phyloP scores from a whole-genome alignment of 2,888 invertebrate genomes.

The Lycocerus yunnanus region DNA sequence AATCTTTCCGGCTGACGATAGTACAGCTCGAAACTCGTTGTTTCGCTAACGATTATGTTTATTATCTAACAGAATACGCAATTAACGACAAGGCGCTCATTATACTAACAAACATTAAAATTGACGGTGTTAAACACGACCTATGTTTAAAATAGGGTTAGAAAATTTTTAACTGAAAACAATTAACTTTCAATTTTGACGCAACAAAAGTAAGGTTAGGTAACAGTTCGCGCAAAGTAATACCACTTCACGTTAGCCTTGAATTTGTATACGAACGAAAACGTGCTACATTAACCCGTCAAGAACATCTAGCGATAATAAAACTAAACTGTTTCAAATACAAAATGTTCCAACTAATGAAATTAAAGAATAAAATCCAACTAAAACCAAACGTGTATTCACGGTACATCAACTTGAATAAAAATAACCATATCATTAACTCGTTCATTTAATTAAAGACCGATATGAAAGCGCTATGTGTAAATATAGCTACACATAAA shows the following conservation, averaged over 20 bases:
- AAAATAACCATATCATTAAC: neutral
- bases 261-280: neutral
- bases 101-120: slow-evolving; percentile 44
- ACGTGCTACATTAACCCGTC: neutral
- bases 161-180: neutral
- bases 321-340: neutral
- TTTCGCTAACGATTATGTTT: slow-evolving; percentile 49
- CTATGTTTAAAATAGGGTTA: neutral
- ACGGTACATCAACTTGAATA: neutral
- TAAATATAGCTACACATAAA: neutral
- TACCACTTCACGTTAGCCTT: neutral
- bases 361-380: neutral
- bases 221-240: neutral
- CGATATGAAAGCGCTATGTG: neutral
- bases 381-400: neutral
- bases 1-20: slow-evolving; percentile 22
- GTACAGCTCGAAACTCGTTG: slow-evolving; percentile 29
- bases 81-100: slow-evolving; percentile 50
- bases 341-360: neutral
- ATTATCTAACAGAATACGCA: slow-evolving; percentile 48
- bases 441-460: neutral
- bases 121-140: slow-evolving; percentile 26
- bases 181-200: neutral
- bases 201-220: neutral
- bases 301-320: neutral